Conservation (phyloP, 53 echinoderm and acorn worm species). For the Temnopleurus reevesii region DNA sequence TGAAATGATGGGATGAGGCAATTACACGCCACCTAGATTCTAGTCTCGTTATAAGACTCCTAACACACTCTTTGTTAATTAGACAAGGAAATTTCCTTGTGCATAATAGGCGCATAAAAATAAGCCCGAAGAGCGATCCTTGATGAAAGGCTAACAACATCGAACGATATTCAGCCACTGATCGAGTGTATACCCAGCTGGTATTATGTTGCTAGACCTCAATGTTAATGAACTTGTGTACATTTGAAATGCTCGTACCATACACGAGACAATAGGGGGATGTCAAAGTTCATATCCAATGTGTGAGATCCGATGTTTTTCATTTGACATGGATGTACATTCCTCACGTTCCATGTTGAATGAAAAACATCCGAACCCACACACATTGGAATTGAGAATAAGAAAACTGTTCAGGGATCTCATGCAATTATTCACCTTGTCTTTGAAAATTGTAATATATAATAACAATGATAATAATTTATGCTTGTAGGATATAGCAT, state of each 20-base stretch:
- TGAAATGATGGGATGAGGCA: not conserved
- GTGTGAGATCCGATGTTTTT: not conserved
- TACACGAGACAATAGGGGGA: not conserved
- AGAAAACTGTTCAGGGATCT: too few relatives aligned
- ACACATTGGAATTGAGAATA: too few relatives aligned
- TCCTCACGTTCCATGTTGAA: too few relatives aligned
- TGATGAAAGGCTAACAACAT: not conserved
- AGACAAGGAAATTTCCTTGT: not conserved
- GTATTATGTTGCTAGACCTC: not conserved
- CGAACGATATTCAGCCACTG: not conserved
- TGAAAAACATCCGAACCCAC: too few relatives aligned
- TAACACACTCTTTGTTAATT: not conserved
- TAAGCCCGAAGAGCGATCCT: not conserved
- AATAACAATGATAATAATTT: too few relatives aligned
- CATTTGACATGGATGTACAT: not conserved
- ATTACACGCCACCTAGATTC: not conserved
- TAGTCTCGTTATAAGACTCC: not conserved
- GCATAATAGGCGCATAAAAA: not conserved
- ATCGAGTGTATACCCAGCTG: too few relatives aligned
- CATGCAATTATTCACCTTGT: too few relatives aligned
- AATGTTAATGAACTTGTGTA: not conserved
- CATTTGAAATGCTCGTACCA: constrained; percentile 11
- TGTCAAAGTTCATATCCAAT: not conserved
- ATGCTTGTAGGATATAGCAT: too few relatives aligned
- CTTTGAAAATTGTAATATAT: too few relatives aligned